Percentiles rank a stretch among this genome's conserved stretches.
Conservation (phyloP, 2,888 invertebrate species). For the Drosophila crucigera region DNA sequence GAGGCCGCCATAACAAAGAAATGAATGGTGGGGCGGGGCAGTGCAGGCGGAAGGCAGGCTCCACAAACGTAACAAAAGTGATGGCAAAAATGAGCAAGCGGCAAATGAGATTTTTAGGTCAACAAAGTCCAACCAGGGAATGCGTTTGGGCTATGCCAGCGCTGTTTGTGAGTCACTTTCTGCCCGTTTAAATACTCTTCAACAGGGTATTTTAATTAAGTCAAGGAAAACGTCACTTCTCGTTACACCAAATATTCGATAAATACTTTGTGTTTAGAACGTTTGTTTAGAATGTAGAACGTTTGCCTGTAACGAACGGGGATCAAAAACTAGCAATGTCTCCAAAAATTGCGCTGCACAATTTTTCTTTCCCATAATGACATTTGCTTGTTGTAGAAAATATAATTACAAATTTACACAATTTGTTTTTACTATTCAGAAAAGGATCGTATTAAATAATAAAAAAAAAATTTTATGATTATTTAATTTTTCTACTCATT, state of each 20-base stretch:
- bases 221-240: neutral
- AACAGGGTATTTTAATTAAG: neutral
- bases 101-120: slow-evolving; percentile 82
- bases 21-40: slow-evolving; percentile 1
- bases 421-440: neutral
- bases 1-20: slow-evolving; percentile 49
- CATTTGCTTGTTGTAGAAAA: neutral
- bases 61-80: slow-evolving; percentile 71
- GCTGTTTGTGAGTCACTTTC: slow-evolving; percentile 67
- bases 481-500: neutral
- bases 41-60: slow-evolving; percentile 25
- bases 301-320: neutral
- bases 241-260: neutral
- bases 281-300: too few relatives aligned
- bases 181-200: slow-evolving; percentile 35
- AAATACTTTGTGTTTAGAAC: neutral
- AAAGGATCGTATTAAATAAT: neutral
- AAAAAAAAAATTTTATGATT: neutral
- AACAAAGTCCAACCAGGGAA: slow-evolving; percentile 71
- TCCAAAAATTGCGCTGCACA: too few relatives aligned
- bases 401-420: neutral
- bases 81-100: slow-evolving; percentile 72
- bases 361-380: neutral
- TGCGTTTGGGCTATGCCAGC: slow-evolving; percentile 31
- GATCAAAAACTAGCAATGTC: neutral